Evolutionary conservation across 2,888 invertebrate genomes (phyloP), one percentile per base, ranked within the genome.

Genomic region (Cheilosia grossa): DNA sequence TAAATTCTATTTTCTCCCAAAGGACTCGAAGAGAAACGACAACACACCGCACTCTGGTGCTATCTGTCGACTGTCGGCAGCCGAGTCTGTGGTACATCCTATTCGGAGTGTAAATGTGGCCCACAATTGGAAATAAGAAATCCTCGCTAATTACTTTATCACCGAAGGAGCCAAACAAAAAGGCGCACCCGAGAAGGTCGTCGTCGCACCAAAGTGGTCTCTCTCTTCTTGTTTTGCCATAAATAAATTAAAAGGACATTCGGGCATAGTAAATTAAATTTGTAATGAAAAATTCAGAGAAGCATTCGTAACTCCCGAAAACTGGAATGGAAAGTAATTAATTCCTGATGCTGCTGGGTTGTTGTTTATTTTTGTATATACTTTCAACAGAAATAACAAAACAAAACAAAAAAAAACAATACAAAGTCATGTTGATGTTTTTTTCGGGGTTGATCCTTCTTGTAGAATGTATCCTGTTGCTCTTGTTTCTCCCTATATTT

Each of bases 201-300:
- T 17, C 27, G 27, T 27, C 47, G 37, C 27, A 51, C 13, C n/a
- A 51, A 53, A 53, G 67, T 33, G 51, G 61, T 47, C 40, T 70
- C 49, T 51, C 59, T 74, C 7, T 30, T 24, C 7, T 30, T 24
- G 24, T 42, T 21, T 21, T 30, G 27, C 42, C 47, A 81, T 85
- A 81, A 81, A 81, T 85, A 85, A 85, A 77, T 81, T 81, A 85
- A 77, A 85, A 85, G 85, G 85, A 85, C 85, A 85, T 85, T 85
- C 64, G 79, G 69, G 72, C 59, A 81, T 81, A 85, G 75, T 85
- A 77, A 85, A 85, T 85, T 85, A 85, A 85, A 85, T 85, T 85
- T 85, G 67, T 70, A 81, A 85, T 85, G 72, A 67, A 81, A 85
- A 77, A 85, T 85, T 81, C 81, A 85, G 1, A 77, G 75, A 30